A percentile compares a stretch with the other conserved stretches of the same genome.
Conservation (phyloP, 1,140 invertebrate species). For the Trichogramma pretiosum region DNA sequence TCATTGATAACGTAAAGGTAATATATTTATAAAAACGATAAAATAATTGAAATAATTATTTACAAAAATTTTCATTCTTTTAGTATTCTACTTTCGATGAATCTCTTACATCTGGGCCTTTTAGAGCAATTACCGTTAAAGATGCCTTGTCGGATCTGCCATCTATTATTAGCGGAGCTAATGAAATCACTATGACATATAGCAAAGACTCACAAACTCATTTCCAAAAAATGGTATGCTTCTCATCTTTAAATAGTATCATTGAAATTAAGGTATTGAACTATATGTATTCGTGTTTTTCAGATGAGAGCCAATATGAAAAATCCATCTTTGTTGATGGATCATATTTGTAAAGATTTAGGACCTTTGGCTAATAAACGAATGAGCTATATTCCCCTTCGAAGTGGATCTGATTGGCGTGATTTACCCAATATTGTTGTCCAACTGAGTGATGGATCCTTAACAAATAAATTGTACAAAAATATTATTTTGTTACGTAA, state of each 20-base stretch:
- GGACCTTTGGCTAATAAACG: conserved; percentile 67
- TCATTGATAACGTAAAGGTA: conserved; percentile 62
- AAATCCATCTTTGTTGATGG: conserved; percentile 53
- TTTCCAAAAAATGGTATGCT: conserved; percentile 62
- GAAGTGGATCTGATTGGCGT: conserved; percentile 75
- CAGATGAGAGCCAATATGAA: conserved; percentile 56
- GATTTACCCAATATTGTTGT: conserved; percentile 75
- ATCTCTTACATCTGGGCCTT: conserved; percentile 57
- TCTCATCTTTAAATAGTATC: conserved; percentile 2
- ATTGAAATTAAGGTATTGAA: neutral
- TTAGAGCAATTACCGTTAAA: conserved; percentile 63
- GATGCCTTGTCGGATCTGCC: conserved; percentile 81
- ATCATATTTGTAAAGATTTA: conserved; percentile 85
- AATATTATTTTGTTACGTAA: too few species aligned
- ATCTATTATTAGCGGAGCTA: conserved; percentile 64
- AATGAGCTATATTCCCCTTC: conserved; percentile 67
- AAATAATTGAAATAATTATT: neutral
- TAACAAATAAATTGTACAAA: conserved; percentile 54
- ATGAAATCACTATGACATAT: conserved; percentile 63
- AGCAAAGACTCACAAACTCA: conserved; percentile 62
- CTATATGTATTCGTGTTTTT: conserved; percentile 1
- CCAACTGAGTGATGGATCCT: conserved; percentile 60
- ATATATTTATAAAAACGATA: neutral
- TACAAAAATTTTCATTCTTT: conserved; percentile 16
- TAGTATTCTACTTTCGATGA: conserved; percentile 43